Conservation (phyloP, 2,113 vertebrate genomes). For the Climacteris rufus region DNA sequence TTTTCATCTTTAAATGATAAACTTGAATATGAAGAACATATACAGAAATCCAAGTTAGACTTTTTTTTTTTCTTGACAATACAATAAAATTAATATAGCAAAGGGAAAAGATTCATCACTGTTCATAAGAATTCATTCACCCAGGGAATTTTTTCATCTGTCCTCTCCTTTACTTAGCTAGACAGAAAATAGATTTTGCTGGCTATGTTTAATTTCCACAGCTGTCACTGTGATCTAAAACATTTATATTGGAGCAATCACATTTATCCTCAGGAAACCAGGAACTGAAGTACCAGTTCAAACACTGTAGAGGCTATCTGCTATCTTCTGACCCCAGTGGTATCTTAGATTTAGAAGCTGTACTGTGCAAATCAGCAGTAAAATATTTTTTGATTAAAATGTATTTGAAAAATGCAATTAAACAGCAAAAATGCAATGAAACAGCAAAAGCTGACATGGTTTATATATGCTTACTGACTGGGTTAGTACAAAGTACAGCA, state of each 20-base stretch:
- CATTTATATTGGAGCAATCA: conserved; percentile 38
- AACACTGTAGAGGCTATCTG: background rate
- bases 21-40: background rate
- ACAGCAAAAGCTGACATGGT: background rate
- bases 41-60: background rate
- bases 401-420: background rate
- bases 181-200: conserved; percentile 57
- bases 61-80: background rate
- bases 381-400: background rate
- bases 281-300: background rate
- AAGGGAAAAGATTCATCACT: background rate
- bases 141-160: conserved; percentile 48
- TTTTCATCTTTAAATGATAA: background rate
- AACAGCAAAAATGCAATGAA: background rate
- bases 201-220: conserved; percentile 50
- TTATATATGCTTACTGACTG: background rate
- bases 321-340: background rate
- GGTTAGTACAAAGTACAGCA: background rate
- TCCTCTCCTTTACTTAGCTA: conserved; percentile 15
- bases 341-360: background rate
- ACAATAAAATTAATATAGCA: conserved; percentile 1
- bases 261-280: conserved; percentile 26
- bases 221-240: conserved; percentile 54
- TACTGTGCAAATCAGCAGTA: background rate
- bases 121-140: background rate